A percentile compares a stretch with the other conserved stretches of the same genome.
These are phyloP conservation scores for Conus betulinus DNA, from an alignment of 1,140 invertebrate species.

Conservation along the genomic window DNA sequence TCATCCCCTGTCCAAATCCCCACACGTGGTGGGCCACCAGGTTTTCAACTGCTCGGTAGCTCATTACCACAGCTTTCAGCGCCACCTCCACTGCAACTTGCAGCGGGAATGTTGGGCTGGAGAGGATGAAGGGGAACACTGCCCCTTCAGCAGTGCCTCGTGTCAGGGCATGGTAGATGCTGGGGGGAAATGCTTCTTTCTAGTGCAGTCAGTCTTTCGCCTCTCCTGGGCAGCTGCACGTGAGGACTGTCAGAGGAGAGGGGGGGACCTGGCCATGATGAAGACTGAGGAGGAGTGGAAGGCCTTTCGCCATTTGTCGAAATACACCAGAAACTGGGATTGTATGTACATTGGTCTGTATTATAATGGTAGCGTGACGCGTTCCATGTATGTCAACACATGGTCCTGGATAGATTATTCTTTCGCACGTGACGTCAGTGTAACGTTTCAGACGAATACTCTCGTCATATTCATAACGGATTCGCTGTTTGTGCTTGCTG, in stretches of 20 bases:
- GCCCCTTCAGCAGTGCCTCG: conserved; percentile 9
- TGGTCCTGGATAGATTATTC: not conserved
- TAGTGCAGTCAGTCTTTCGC: too few relatives aligned
- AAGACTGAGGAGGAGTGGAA: not conserved
- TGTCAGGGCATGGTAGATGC: not conserved
- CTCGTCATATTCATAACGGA: not conserved
- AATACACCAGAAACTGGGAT: not conserved
- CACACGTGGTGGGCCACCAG: not conserved
- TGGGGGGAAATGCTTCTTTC: not conserved
- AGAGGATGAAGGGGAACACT: conserved; percentile 24
- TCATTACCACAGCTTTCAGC: not conserved
- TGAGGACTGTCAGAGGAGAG: not conserved
- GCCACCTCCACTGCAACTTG: conserved; percentile 24
- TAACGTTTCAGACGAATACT: not conserved
- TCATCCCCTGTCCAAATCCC: not conserved
- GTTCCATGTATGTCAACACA: not conserved
- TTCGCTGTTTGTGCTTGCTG: not conserved
- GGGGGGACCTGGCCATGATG: not conserved
- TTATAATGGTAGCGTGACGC: not conserved
- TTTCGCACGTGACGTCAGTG: not conserved
- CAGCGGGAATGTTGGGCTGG: not conserved
- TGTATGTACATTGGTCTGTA: not conserved
- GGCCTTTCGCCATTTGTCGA: not conserved
- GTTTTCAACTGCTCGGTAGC: conserved; percentile 14
- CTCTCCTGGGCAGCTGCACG: not conserved